Percentiles rank a stretch among this genome's conserved stretches.
Conservation (phyloP, 2,888 invertebrate genomes). For the Hartigia nigra region DNA sequence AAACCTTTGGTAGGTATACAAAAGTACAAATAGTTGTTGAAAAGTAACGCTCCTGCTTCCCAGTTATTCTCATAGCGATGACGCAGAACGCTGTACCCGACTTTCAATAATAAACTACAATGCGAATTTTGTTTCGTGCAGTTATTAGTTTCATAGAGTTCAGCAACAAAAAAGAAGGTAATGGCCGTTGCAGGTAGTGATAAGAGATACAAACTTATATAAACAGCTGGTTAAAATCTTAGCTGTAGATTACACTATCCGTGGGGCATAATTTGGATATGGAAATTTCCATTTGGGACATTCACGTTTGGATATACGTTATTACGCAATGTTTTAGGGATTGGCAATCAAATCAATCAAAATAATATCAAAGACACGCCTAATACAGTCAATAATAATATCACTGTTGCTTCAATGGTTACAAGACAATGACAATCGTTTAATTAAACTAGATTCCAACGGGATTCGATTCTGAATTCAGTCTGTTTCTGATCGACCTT, state of each 20-base stretch:
- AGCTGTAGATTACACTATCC: not conserved
- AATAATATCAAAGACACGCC: not conserved
- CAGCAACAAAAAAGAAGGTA: not conserved
- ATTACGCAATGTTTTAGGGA: not conserved
- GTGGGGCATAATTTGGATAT: not conserved
- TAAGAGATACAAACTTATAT: not conserved
- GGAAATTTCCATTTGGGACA: not conserved
- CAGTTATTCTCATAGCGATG: not conserved
- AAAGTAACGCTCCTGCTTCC: not conserved
- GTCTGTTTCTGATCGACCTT: not conserved
- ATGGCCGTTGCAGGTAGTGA: not conserved
- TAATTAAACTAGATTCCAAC: not conserved
- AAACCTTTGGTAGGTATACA: not conserved
- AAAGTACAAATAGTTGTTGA: not conserved
- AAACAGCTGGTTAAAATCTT: not conserved
- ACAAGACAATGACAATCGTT: not conserved
- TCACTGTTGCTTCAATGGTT: not conserved
- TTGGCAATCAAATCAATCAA: not conserved
- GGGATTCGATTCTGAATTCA: not conserved
- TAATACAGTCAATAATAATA: not conserved
- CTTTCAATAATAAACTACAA: not conserved
- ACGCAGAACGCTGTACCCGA: not conserved
- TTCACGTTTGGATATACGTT: not conserved
- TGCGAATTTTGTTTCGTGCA: not conserved
- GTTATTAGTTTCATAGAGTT: not conserved